These are phyloP conservation scores for Caradrina clavipalpis DNA, from an alignment of 2,888 invertebrate genomes.

Conservation along the genomic window DNA sequence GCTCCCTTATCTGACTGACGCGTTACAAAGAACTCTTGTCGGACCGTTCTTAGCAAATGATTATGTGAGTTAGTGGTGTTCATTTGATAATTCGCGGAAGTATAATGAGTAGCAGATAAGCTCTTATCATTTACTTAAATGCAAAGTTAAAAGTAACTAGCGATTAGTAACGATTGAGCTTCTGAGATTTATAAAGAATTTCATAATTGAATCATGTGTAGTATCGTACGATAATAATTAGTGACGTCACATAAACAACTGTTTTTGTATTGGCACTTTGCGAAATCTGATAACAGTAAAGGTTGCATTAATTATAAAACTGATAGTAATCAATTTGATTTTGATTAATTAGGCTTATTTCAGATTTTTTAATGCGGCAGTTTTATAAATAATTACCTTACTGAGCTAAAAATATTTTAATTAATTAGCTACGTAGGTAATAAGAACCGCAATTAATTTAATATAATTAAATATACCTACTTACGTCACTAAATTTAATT, in stretches of 20 bases:
- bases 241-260: not conserved
- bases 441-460: not conserved
- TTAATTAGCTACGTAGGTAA: not conserved
- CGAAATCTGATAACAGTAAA: not conserved
- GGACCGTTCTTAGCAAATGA: not conserved
- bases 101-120: constrained; percentile 27
- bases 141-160: not conserved
- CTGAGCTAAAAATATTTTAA: too few species aligned
- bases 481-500: not conserved
- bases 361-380: not conserved
- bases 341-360: too few species aligned
- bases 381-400: too few species aligned
- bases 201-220: not conserved
- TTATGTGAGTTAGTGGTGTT: constrained; percentile 6
- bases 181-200: constrained; percentile 7
- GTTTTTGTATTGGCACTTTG: not conserved
- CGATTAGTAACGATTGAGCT: not conserved
- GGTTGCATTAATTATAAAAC: not conserved
- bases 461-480: not conserved
- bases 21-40: constrained; percentile 2
- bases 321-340: too few species aligned
- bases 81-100: constrained; percentile 23
- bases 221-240: not conserved
- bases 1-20: not conserved
- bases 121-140: constrained; percentile 22